These are phyloP conservation scores for Odontesthes bonariensis DNA, from an alignment of 2,113 vertebrate genomes.

Conservation along the genomic window DNA sequence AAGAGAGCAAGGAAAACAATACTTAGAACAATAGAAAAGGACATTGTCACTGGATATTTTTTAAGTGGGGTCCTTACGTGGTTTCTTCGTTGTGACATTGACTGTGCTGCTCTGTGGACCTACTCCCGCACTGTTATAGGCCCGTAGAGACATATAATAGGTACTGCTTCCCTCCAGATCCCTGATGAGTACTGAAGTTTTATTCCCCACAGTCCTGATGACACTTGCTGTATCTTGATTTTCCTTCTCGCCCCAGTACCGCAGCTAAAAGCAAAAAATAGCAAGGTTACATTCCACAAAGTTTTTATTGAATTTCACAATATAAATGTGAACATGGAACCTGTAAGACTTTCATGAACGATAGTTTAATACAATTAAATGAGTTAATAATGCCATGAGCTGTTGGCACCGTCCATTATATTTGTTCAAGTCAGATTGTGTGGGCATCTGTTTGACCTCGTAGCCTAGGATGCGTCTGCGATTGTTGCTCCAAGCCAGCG, in stretches of 20 bases:
- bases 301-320: neutral
- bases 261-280: conserved; percentile 81
- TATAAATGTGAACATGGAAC: neutral
- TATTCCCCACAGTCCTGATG: conserved; percentile 89
- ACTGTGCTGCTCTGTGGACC: conserved; percentile 89
- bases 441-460: conserved; percentile 85
- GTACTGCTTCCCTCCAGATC: conserved; percentile 88
- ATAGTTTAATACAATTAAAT: conserved; percentile 26
- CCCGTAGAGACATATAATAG: conserved; percentile 89
- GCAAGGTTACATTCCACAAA: conserved; percentile 6
- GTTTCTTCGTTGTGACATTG: conserved; percentile 94
- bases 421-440: conserved; percentile 34
- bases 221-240: conserved; percentile 89
- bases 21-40: conserved; percentile 9
- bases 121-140: conserved; percentile 92
- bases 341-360: neutral
- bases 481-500: conserved; percentile 86
- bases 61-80: conserved; percentile 84
- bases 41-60: conserved; percentile 11
- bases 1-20: conserved; percentile 3
- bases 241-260: conserved; percentile 89
- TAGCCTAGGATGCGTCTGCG: conserved; percentile 94
- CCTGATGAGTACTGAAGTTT: conserved; percentile 86
- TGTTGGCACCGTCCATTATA: conserved; percentile 28
- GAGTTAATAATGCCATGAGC: conserved; percentile 27